Evolutionary conservation across 2,113 vertebrate genomes (phyloP), one percentile per base, ranked within the genome.

Genomic region (Theristicus caerulescens): DNA sequence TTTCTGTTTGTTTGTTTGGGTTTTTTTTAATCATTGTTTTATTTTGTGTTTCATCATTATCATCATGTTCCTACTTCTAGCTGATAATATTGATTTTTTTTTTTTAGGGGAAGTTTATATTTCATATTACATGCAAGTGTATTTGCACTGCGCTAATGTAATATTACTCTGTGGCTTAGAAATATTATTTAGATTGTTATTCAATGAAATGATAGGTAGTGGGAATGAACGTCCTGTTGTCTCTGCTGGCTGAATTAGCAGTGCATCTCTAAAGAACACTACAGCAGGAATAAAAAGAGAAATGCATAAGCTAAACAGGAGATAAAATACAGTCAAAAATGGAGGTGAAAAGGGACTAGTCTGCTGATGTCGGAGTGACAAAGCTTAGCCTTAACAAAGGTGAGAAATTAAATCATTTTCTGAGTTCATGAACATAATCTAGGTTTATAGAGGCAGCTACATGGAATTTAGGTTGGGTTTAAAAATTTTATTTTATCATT

Each of bases 51-150:
- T 86, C 72, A 94, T 40, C 58, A 73, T 95, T 94, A 82, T 86
- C 74, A 87, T 90, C 80, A 82, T 96, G 77, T 95, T 97, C 96
- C 69, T 85, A 94, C 82, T 96, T 97, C 88, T 77, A 97, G 61
- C 79, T 97, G 95, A 74, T 95, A 96, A 91, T 96, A 90, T 5
- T 96, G 89, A 46, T 96, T 85, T 92, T 61, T 9, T 27, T 82
- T 79, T 72, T 86, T 59, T 22, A 65, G 10, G 65, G 78, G 51
- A 82, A 66, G 32, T 94, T 96, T 88, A 7, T 88, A 83, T 97
- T 92, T 94, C 86, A 47, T 87, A 44, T 96, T 96, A 62, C 29
- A 62, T 86, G 67, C 76, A 96, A 86, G 70, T 88, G 83, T 94
- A 57, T 94, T 96, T 97, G 91, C 71, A 34, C 71, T 74, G 42